Base-by-base conservation (phyloP, 2,113 vertebrate genomes). In the Opisthocomus hoazin region DNA sequence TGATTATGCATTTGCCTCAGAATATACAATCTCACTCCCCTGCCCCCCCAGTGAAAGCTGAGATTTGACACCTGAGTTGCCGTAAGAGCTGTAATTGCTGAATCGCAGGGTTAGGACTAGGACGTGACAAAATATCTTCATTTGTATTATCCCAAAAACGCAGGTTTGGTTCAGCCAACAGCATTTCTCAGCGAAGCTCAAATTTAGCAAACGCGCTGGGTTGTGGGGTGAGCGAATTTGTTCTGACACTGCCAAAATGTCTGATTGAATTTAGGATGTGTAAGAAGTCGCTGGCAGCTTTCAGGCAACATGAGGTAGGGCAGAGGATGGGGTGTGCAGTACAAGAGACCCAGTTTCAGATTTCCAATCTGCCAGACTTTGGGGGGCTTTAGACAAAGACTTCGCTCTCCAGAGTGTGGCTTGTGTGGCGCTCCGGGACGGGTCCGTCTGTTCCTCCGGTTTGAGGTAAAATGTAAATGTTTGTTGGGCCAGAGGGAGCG, bases 381-480 rank as follows among this genome's bases (percentile, higher is more conserved):
- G 1, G 16, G 73, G 89, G 76, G 43, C 81, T 78, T 86, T 66
- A 46, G 63, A 39, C 71, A 77, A 89, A 54, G 51, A 18, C 51
- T 70, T 5, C 0, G 2, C 36, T 75, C 26, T 56, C 64, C 18
- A 4, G 34, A 70, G 66, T 17, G 34, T 0, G 0, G 24, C 80
- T 77, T 77, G 27, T 13, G 1, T 54, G 54, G 64, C 58, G 22
- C 71, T 84, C 36, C 14, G 2, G 51, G 86, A 77, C 0, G 1
- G 56, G 68, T 77, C 93, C 2, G 6, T 87, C 95, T 93, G 58
- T 70, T 86, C 88, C 83, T 90, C 64, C 68, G 51, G 60, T 93
- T 56, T 58, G 89, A 95, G 86, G 93, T 77, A 78, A 95, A 94
- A 96, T 96, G 95, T 80, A 92, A 96, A 94, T 94, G n/a, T 64